These are phyloP conservation scores for Hycleus phaleratus DNA, from an alignment of 1,140 invertebrate species.

Conservation along the genomic window DNA sequence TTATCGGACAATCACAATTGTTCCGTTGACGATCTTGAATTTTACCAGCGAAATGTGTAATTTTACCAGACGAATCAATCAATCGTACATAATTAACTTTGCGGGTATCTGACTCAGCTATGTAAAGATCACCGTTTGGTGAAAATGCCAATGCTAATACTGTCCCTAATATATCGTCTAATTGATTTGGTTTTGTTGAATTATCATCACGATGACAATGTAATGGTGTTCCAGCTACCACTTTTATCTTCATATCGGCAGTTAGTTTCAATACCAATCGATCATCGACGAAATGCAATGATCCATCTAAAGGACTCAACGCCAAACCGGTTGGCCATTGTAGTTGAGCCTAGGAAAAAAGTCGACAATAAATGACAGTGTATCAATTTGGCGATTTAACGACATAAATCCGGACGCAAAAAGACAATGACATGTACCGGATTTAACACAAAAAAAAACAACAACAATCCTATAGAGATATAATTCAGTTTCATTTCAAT, in stretches of 20 bases:
- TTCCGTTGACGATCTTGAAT: conserved; percentile 52
- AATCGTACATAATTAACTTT: conserved; percentile 81
- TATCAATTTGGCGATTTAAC: neutral
- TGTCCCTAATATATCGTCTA: conserved; percentile 55
- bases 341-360: conserved; percentile 62
- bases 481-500: no score
- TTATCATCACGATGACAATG: conserved; percentile 61
- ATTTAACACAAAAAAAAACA: no score
- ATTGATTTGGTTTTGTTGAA: conserved; percentile 27
- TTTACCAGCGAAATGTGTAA: conserved; percentile 74
- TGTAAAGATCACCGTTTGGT: conserved; percentile 85
- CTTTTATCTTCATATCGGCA: conserved; percentile 79
- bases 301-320: conserved; percentile 87
- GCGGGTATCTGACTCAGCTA: conserved; percentile 87
- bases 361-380: neutral
- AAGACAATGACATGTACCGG: no score
- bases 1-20: conserved; percentile 52
- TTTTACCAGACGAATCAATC: conserved; percentile 73
- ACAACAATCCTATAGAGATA: no score
- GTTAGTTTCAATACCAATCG: conserved; percentile 85
- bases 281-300: conserved; percentile 92
- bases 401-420: no score
- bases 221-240: conserved; percentile 83
- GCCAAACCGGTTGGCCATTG: conserved; percentile 94
- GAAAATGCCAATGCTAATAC: conserved; percentile 82